Evolutionary conservation across 2,113 vertebrate genomes (phyloP).

Genomic region (Thinocorus orbignyianus): DNA sequence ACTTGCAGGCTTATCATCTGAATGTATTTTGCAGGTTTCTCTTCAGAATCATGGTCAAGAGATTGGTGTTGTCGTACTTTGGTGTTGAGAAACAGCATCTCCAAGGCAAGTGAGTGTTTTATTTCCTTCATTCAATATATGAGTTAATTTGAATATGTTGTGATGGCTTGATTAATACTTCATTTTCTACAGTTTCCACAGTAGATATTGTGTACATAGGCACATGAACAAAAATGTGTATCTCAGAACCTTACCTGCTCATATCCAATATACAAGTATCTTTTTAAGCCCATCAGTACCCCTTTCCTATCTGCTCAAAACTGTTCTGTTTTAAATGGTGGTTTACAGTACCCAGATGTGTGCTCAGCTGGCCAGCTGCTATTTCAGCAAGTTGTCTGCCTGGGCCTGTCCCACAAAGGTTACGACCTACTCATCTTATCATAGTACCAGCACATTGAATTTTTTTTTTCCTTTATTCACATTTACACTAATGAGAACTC

Average conservation of each 20-base stretch:
- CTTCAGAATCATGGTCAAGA: not conserved
- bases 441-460: not conserved
- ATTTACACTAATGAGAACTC: not conserved
- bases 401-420: not conserved
- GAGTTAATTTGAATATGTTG: not conserved
- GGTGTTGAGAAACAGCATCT: not conserved
- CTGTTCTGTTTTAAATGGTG: not conserved
- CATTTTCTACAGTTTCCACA: not conserved
- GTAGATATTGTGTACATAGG: not conserved
- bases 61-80: not conserved
- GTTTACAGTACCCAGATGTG: not conserved
- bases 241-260: not conserved
- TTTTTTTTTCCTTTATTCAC: not conserved
- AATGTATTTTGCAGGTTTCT: not conserved
- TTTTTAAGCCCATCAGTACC: not conserved
- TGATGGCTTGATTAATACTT: not conserved
- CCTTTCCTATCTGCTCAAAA: not conserved
- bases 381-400: not conserved
- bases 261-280: not conserved
- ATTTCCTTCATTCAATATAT: not conserved
- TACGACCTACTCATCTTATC: not conserved
- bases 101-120: not conserved
- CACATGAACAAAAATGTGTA: rapidly evolving
- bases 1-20: not conserved
- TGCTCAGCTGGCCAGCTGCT: not conserved